Conservation (phyloP, 1,140 invertebrate species). For the Diachasma alloeum region DNA sequence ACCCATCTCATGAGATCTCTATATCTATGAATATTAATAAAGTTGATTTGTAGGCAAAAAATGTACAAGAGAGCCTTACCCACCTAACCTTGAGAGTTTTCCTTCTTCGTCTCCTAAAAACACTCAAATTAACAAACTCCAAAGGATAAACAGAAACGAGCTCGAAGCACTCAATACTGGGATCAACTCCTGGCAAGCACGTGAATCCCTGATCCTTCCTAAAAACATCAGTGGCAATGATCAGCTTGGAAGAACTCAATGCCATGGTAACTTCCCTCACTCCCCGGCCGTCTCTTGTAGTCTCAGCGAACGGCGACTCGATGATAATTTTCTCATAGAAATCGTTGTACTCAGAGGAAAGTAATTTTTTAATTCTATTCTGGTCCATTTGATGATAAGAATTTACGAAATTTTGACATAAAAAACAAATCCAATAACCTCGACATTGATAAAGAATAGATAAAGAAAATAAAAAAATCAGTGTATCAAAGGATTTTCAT, state of each 20-base stretch:
- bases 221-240: constrained; percentile 67
- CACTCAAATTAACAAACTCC: constrained; percentile 65
- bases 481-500: not conserved
- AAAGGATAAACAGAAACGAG: constrained; percentile 69
- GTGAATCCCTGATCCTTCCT: constrained; percentile 44
- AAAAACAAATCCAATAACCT: not conserved
- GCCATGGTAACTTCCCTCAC: constrained; percentile 69
- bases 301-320: constrained; percentile 72
- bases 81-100: constrained; percentile 69
- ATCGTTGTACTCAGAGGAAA: constrained; percentile 69
- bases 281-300: constrained; percentile 67
- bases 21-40: no score
- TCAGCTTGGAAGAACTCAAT: constrained; percentile 67
- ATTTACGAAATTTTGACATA: not conserved
- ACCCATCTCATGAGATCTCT: no score
- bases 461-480: not conserved
- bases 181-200: constrained; percentile 59
- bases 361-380: constrained; percentile 67
- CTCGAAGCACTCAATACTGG: constrained; percentile 68
- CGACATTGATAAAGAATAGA: not conserved
- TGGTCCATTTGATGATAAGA: constrained; percentile 47
- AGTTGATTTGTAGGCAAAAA: no score
- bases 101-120: constrained; percentile 65
- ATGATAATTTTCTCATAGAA: constrained; percentile 69
- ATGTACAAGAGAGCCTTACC: constrained; percentile 46